Percentiles rank a stretch among this genome's conserved stretches.
Conservation (phyloP, 2,797 vertebrate genomes). For the Macroramphosus scolopax region DNA sequence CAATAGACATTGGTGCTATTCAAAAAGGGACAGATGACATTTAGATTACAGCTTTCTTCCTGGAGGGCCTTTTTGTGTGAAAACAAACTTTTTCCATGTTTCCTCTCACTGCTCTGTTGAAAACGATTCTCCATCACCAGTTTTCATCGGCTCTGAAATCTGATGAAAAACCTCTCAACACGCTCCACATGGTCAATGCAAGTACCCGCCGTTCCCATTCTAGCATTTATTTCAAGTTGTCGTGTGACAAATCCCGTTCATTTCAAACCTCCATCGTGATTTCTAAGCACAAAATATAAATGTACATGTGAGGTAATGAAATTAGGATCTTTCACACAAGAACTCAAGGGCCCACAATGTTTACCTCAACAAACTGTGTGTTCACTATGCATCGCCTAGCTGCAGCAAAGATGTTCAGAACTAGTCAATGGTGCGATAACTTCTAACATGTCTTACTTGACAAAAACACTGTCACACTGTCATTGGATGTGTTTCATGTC, state of each 20-base stretch:
- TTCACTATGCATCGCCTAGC: conserved; percentile 76
- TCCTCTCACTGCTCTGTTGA: conserved; percentile 14
- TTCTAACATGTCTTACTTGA: conserved; percentile 72
- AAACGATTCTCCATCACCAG: not conserved
- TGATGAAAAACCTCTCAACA: conserved; percentile 24
- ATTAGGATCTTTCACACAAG: conserved; percentile 58
- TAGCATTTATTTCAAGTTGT: conserved; percentile 34
- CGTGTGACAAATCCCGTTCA: conserved; percentile 29
- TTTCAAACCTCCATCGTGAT: conserved; percentile 59
- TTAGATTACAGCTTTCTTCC: conserved; percentile 31
- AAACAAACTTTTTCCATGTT: conserved; percentile 29
- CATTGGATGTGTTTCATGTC: conserved; percentile 75
- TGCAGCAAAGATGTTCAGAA: conserved; percentile 68
- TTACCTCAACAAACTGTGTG: conserved; percentile 76
- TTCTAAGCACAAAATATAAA: conserved; percentile 71
- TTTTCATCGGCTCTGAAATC: conserved; percentile 30
- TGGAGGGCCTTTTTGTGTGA: conserved; percentile 42
- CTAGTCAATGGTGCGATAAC: conserved; percentile 69
- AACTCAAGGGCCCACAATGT: conserved; percentile 73
- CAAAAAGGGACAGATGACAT: conserved; percentile 46
- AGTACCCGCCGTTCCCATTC: conserved; percentile 16
- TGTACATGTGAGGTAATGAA: conserved; percentile 62
- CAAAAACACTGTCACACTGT: conserved; percentile 70
- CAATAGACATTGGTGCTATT: conserved; percentile 74
- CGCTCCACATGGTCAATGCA: conserved; percentile 33